Evolutionary conservation across 2,888 invertebrate genomes (phyloP).

Genomic region (Spisula subtruncata): DNA sequence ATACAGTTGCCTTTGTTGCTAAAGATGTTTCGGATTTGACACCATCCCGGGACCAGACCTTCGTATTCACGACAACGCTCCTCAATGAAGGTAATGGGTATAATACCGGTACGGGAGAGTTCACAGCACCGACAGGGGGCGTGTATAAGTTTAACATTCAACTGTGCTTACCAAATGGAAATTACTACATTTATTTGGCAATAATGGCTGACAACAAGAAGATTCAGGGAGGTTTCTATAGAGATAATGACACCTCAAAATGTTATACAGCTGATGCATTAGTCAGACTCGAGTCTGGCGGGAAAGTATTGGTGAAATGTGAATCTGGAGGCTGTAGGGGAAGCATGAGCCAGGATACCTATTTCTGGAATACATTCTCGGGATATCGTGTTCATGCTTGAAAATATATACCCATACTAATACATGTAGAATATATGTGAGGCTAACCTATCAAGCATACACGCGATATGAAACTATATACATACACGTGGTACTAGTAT

Average conservation of each 20-base stretch:
- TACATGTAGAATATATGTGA: too few species aligned
- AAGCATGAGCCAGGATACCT: not conserved
- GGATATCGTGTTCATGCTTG: not conserved
- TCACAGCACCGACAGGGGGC: not conserved
- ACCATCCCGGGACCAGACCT: not conserved
- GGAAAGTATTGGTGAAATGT: not conserved
- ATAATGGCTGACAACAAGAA: not conserved
- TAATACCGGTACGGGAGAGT: not conserved
- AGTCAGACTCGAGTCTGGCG: not conserved
- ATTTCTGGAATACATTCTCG: slow-evolving; percentile 10
- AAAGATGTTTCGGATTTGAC: not conserved
- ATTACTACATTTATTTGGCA: not conserved
- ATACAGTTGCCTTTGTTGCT: not conserved
- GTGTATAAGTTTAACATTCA: not conserved
- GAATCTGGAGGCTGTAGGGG: not conserved
- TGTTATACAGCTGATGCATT: slow-evolving; percentile 1
- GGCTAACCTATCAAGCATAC: too few species aligned
- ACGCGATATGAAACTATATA: too few species aligned
- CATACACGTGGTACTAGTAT: too few species aligned
- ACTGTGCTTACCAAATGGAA: not conserved
- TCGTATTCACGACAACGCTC: not conserved
- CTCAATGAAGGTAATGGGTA: not conserved
- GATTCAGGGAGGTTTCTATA: not conserved
- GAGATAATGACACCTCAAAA: not conserved
- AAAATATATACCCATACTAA: not conserved